These are phyloP conservation scores for Nasonia vitripennis DNA, from an alignment of 1,140 invertebrate genomes.

Conservation along the genomic window DNA sequence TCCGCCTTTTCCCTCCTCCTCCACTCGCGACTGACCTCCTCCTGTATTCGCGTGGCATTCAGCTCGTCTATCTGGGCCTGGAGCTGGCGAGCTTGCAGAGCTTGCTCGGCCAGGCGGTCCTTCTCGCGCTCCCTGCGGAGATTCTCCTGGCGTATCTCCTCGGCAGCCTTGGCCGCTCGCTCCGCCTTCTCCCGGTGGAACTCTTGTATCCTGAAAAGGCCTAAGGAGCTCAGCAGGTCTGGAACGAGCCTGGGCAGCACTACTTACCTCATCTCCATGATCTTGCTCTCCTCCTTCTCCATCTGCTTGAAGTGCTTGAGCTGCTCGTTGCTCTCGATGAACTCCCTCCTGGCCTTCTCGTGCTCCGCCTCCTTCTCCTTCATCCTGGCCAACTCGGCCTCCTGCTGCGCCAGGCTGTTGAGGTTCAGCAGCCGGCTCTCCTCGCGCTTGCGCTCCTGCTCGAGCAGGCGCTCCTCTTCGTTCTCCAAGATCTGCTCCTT, in stretches of 20 bases:
- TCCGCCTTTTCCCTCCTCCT: slow-evolving; percentile 75
- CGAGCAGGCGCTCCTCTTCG: slow-evolving; percentile 77
- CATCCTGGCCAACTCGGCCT: slow-evolving; percentile 74
- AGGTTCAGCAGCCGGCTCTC: slow-evolving; percentile 79
- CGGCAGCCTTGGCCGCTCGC: slow-evolving; percentile 73
- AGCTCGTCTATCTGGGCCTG: slow-evolving; percentile 76
- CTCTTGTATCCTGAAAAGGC: slow-evolving; percentile 74
- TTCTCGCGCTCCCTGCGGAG: slow-evolving; percentile 73
- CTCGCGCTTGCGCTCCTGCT: slow-evolving; percentile 80
- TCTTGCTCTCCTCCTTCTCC: slow-evolving; percentile 77
- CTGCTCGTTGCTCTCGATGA: slow-evolving; percentile 77
- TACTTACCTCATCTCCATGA: slow-evolving; percentile 76
- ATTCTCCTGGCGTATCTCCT: slow-evolving; percentile 68
- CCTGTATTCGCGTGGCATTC: slow-evolving; percentile 75
- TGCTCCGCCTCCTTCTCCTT: slow-evolving; percentile 68
- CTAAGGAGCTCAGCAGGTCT: neutral
- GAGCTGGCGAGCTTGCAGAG: slow-evolving; percentile 68
- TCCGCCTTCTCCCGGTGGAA: slow-evolving; percentile 78
- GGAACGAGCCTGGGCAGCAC: neutral
- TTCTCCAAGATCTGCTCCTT: slow-evolving; percentile 78
- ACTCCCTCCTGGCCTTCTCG: slow-evolving; percentile 73
- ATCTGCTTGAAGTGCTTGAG: slow-evolving; percentile 76
- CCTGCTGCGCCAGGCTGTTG: slow-evolving; percentile 74
- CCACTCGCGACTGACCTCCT: slow-evolving; percentile 77
- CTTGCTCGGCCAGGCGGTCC: slow-evolving; percentile 70